Base-by-base conservation (phyloP, 2,888 invertebrate species). In the Hymenopus coronatus region DNA sequence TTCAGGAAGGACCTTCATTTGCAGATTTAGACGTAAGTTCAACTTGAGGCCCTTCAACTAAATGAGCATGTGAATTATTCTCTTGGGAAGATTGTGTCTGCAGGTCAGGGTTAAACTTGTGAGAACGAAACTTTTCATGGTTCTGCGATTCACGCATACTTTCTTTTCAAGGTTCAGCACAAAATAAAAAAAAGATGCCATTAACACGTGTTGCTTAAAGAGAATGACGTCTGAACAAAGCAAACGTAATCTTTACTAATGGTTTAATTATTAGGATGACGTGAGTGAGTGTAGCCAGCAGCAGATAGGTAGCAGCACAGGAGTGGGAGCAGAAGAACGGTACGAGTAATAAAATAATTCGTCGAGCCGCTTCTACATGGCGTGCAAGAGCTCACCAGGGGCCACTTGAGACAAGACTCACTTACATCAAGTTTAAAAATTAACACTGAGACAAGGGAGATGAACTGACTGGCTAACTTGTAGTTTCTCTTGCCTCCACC, bases 351-450 rank as follows among this genome's bases (percentile, higher is more conserved):
- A 88, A 88, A 88, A 88, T 88, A 88, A 88, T 88, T 88, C 88
- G 85, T 25, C 54, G 54, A 25, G 54, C 54, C 54, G 54, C 54
- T 70, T 70, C 54, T 70, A 20, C 54, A 70, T 70, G 54, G 54
- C 54, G 54, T 70, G 54, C 85, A 89, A 89, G 87, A 88, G 89
- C 89, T 83, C 89, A 87, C 82, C 40, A 14, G 89, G 88, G 89
- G 87, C 89, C 89, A 88, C 83, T 89, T 88, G 88, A 88, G 87
- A 88, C 82, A 84, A 84, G 87, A 84, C 82, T 87, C 88, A 85
- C 89, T 89, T 89, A 89, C 89, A 89, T 89, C 88, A 89, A 88
- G 83, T 89, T 89, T 89, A 89, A 89, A 89, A 89, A 89, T 89
- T 89, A 89, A 89, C 84, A 84, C 46, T 40, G 88, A 30, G 70